Conservation (phyloP, 2,113 vertebrate genomes). For the Hydrochoerus hydrochaeris region DNA sequence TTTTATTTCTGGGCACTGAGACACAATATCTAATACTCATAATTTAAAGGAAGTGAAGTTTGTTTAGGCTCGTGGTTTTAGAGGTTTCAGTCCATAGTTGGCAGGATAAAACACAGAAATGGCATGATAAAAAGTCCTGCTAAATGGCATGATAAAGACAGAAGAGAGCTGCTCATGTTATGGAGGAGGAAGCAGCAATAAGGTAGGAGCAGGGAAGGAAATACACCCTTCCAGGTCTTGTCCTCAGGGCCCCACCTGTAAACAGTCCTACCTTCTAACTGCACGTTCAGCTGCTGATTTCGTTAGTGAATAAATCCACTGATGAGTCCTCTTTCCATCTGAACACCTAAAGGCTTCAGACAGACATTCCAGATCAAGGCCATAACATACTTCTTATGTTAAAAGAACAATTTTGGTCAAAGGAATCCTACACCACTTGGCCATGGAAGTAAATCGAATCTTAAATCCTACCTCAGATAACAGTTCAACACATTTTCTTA, state of each 20-base stretch:
- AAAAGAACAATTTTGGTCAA: neutral
- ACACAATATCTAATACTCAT: neutral
- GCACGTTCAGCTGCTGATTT: neutral
- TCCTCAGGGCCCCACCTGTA: neutral
- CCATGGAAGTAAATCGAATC: neutral
- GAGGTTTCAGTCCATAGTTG: neutral
- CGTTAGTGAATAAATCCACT: neutral
- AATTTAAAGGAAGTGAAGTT: neutral
- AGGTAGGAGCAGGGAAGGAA: neutral
- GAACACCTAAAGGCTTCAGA: neutral
- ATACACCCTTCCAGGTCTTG: neutral
- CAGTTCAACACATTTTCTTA: neutral
- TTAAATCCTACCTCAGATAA: neutral
- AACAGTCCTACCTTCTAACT: neutral
- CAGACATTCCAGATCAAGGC: neutral
- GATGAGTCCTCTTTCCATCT: neutral
- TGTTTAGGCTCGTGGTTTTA: neutral
- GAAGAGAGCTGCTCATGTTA: neutral
- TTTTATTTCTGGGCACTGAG: neutral
- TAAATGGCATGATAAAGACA: too few species aligned
- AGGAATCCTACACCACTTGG: neutral
- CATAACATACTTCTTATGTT: neutral
- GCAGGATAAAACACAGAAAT: neutral
- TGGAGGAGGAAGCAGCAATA: neutral
- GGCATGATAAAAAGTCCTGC: neutral